Conservation (phyloP, 1,140 invertebrate species). For the Globodera ellingtonae region DNA sequence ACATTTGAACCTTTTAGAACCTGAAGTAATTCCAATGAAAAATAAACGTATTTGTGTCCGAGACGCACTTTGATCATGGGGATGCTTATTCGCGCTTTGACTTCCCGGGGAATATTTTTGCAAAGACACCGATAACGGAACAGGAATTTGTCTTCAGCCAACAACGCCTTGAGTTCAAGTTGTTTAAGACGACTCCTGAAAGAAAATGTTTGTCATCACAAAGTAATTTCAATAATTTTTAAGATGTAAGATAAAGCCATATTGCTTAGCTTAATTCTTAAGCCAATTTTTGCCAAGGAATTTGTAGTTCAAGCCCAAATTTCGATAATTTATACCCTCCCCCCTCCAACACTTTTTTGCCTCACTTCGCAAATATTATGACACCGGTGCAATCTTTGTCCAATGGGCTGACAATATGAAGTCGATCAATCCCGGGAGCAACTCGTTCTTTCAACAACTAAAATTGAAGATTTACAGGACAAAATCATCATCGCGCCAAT, state of each 20-base stretch:
- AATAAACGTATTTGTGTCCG: not conserved
- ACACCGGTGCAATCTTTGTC: constrained; percentile 34
- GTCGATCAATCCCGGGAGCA: constrained; percentile 23
- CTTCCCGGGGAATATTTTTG: constrained; percentile 20
- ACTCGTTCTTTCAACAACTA: constrained; percentile 25
- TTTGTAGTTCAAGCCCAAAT: too few relatives aligned
- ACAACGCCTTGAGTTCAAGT: constrained; percentile 20
- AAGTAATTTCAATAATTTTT: too few relatives aligned
- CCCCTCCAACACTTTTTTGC: not conserved
- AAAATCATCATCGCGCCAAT: too few relatives aligned
- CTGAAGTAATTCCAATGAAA: constrained; percentile 1
- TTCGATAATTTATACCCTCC: too few relatives aligned
- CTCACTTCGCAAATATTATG: constrained; percentile 32
- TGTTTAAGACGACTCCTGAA: constrained; percentile 23
- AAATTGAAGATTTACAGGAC: not conserved
- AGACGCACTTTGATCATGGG: constrained; percentile 35
- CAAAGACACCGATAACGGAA: constrained; percentile 30
- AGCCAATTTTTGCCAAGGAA: too few relatives aligned
- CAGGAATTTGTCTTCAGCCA: constrained; percentile 14
- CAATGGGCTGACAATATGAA: constrained; percentile 25
- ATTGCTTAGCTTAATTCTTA: too few relatives aligned
- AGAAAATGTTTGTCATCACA: too few relatives aligned
- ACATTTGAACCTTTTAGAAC: constrained; percentile 14
- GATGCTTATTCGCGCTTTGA: constrained; percentile 24
- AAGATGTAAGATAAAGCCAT: too few relatives aligned